These are phyloP conservation scores for Dynastes tityus DNA, from an alignment of 2,888 invertebrate species.

Conservation along the genomic window DNA sequence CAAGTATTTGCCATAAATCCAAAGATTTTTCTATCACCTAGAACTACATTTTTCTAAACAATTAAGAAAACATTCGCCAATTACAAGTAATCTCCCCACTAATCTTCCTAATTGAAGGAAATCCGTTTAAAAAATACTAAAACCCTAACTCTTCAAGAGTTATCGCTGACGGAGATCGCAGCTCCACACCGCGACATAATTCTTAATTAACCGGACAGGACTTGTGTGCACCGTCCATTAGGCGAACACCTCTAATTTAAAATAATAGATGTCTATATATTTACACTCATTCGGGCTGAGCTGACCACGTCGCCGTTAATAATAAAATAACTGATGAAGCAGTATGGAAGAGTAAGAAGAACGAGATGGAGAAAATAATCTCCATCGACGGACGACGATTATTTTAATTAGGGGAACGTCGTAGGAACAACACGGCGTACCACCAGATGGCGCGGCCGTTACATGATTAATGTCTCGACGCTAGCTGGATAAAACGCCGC, in stretches of 20 bases:
- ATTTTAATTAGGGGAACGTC: constrained; percentile 36
- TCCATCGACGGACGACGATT: constrained; percentile 20
- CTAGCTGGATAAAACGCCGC: constrained; percentile 25
- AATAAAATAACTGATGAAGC: constrained; percentile 18
- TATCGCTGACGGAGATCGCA: constrained; percentile 15
- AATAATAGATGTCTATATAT: constrained; percentile 39
- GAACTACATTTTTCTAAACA: too few relatives aligned
- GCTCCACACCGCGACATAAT: constrained; percentile 28
- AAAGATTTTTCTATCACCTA: too few relatives aligned
- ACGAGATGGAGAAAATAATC: constrained; percentile 24
- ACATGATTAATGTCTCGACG: constrained; percentile 26
- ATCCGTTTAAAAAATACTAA: constrained; percentile 19
- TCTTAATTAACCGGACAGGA: constrained; percentile 42
- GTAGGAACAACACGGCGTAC: constrained; percentile 24
- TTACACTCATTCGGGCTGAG: constrained; percentile 18
- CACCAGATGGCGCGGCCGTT: constrained; percentile 33
- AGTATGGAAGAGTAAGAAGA: constrained; percentile 12
- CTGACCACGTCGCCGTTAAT: constrained; percentile 21
- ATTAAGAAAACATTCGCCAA: neutral
- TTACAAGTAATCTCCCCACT: neutral
- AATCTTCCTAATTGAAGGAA: constrained; percentile 4
- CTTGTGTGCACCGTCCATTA: constrained; percentile 36
- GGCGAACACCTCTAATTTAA: constrained; percentile 42
- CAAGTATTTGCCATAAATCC: too few relatives aligned
- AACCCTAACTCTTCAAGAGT: constrained; percentile 17